Percentiles rank a stretch among this genome's conserved stretches.
These are phyloP conservation scores for Cygnus atratus DNA, from an alignment of 2,113 vertebrate species.

Conservation along the genomic window DNA sequence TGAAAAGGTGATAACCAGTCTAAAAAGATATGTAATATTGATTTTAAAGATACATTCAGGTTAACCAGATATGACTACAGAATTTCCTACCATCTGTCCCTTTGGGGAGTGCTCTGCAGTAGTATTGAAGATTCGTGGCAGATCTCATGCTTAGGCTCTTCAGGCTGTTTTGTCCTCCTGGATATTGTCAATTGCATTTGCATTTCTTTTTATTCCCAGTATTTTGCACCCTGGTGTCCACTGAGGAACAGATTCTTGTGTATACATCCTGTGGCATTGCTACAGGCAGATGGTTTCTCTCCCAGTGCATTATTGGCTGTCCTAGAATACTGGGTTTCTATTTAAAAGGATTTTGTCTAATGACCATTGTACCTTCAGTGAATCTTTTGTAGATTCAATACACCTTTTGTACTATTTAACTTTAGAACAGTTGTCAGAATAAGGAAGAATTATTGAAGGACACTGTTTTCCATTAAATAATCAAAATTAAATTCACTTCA, in stretches of 20 bases:
- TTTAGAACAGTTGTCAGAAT: neutral
- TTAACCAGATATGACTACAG: conserved; percentile 25
- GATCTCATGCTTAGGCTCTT: conserved; percentile 9
- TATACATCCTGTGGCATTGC: neutral
- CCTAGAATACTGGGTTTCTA: neutral
- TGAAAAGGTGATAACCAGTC: conserved; percentile 10
- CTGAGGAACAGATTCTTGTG: conserved; percentile 2
- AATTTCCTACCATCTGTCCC: conserved; percentile 38
- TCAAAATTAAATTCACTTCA: neutral
- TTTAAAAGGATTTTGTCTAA: neutral
- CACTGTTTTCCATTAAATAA: neutral
- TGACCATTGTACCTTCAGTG: neutral
- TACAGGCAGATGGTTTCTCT: neutral
- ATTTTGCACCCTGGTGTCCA: conserved; percentile 28
- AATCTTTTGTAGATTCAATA: neutral
- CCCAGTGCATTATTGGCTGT: neutral
- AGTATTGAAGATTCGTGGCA: neutral
- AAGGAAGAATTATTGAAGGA: neutral
- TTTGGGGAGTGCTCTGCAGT: neutral
- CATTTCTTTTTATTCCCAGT: conserved; percentile 21
- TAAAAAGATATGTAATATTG: neutral
- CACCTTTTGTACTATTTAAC: neutral
- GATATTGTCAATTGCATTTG: conserved; percentile 41
- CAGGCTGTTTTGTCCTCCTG: conserved; percentile 30
- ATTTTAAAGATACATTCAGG: conserved; percentile 36